Conservation (phyloP, 2,113 vertebrate species). For the Spea multiplicata region DNA sequence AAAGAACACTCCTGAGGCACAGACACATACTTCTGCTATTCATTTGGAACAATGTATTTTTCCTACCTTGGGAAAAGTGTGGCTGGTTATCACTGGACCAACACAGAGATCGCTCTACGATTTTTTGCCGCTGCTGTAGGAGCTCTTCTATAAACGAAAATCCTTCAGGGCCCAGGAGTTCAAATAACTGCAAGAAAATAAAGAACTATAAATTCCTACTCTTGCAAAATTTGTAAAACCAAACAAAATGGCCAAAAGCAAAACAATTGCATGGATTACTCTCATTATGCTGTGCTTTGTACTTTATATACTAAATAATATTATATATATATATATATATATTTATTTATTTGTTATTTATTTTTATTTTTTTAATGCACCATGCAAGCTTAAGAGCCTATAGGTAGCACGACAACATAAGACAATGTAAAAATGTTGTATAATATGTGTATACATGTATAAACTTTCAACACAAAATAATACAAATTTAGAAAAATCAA, state of each 20-base stretch:
- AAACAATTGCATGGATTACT: not conserved
- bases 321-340: not conserved
- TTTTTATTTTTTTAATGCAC: not conserved
- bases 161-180: conserved; percentile 90
- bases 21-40: not conserved
- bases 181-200: conserved; percentile 78
- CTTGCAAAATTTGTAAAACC: not conserved
- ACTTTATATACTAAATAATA: not conserved
- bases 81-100: conserved; percentile 69
- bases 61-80: conserved; percentile 75
- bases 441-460: too few species aligned
- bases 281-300: not conserved
- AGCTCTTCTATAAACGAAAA: conserved; percentile 91
- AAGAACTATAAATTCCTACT: not conserved
- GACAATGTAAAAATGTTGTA: too few species aligned
- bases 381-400: too few species aligned
- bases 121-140: conserved; percentile 78
- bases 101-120: conserved; percentile 77
- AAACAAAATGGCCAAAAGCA: not conserved
- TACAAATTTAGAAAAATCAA: too few species aligned
- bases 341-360: too few species aligned
- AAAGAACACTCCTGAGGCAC: not conserved
- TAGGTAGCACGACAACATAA: too few species aligned
- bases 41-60: not conserved
- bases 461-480: too few species aligned